Base-by-base conservation (phyloP, 2,888 invertebrate species). In the Sarcophaga subvicina region DNA sequence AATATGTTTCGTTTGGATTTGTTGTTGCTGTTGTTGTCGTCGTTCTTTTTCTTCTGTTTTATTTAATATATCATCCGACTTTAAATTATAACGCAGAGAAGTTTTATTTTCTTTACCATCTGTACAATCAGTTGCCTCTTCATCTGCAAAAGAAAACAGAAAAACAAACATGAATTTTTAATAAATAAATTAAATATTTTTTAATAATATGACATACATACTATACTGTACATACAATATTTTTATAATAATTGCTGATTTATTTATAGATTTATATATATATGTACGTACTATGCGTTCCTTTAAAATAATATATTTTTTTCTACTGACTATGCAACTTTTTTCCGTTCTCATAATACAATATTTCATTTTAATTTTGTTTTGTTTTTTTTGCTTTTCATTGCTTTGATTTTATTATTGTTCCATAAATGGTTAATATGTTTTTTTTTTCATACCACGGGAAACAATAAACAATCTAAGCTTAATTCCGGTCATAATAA, bases 111-210 rank as follows among this genome's bases (percentile, higher is more conserved):
- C 85, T 59, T 79, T 83, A 80, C 73, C 71, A 67, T 83, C 78
- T 49, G 82, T 71, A 60, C 79, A 72, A 67, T 88, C 88, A 22
- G 8, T 72, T 83, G 89, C 90, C 81, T 87, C 86, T 86, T 91
- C 91, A 91, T 92, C 92, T 91, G 88, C 27, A 90, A 90, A 73
- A 45, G n/a, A 3, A 37, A 66, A 75, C n/a, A 20, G 49, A 83
- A 80, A 83, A 60, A 20, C 59, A 71, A 82, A 85, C 17, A 22
- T 14, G 14, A 47, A 37, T 37, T 70, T 63, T 10, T 60, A 17
- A 76, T 59, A 27, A 70, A 3, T 59, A 62, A 8, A 70, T 49
- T 37, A 66, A 37, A 17, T 17, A 17, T 66, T 12, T 37, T 37
- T 37, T 37, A 54, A 14, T 54, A 14, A 54, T 54, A 14, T 54